phyloP scores from a whole-genome alignment of 2,797 vertebrate species.

The Ambastaia sidthimunki region DNA sequence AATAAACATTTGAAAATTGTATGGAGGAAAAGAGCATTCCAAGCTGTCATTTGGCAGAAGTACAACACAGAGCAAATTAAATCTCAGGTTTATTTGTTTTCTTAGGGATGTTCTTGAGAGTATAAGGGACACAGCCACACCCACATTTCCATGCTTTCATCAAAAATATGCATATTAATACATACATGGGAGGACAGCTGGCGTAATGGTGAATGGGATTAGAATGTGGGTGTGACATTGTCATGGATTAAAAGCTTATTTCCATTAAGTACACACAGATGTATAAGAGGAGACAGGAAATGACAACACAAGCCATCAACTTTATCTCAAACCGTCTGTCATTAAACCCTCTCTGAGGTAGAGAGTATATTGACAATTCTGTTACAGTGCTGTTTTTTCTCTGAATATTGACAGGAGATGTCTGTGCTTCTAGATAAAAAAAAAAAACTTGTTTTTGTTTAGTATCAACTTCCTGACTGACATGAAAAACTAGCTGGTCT shows the following conservation, averaged over 20 bases:
- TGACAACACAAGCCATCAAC: conserved; percentile 37
- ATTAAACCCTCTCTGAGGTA: conserved; percentile 7
- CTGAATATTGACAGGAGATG: conserved; percentile 10
- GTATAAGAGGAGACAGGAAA: conserved; percentile 34
- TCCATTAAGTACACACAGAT: conserved; percentile 47
- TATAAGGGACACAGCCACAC: not conserved
- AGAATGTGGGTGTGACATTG: conserved; percentile 51
- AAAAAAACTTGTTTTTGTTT: not conserved
- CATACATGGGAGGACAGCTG: conserved; percentile 19
- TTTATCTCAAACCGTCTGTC: conserved; percentile 43
- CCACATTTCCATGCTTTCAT: not conserved
- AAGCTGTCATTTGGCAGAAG: conserved; percentile 34
- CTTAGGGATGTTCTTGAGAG: not conserved
- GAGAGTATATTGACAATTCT: conserved; percentile 20
- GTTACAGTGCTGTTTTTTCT: not conserved
- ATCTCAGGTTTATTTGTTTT: not conserved
- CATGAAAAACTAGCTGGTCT: too few species aligned
- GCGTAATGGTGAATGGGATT: conserved; percentile 61
- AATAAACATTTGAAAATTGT: conserved; percentile 14
- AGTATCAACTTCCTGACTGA: too few species aligned
- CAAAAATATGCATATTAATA: conserved; percentile 15
- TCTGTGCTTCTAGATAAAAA: conserved; percentile 7
- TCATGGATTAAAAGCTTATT: conserved; percentile 62
- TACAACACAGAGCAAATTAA: not conserved
- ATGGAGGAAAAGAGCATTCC: not conserved